A percentile compares a stretch with the other conserved stretches of the same genome.
Conservation (phyloP, 2,888 invertebrate species). For the Perithous albicinctus region DNA sequence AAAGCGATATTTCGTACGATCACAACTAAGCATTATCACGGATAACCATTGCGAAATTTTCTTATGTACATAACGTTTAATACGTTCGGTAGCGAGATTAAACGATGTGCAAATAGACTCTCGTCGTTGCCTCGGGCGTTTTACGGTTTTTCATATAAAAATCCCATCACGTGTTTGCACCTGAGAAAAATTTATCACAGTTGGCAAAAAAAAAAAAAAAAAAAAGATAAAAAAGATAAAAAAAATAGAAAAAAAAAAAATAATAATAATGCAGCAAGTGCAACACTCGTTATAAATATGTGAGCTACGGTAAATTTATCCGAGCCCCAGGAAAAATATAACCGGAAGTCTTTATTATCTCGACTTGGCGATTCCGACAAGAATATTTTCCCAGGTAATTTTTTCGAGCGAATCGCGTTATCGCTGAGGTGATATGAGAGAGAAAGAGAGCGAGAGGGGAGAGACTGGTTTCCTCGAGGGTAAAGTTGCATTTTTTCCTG, state of each 20-base stretch:
- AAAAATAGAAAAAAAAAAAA: background rate
- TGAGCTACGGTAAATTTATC: background rate
- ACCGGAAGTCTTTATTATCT: background rate
- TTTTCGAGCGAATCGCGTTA: background rate
- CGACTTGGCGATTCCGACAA: background rate
- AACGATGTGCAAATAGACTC: slow-evolving; percentile 18
- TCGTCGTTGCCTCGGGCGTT: background rate
- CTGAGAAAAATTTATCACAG: background rate
- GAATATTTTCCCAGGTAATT: background rate
- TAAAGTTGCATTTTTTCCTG: background rate
- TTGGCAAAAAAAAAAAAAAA: background rate
- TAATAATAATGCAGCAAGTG: too few species aligned
- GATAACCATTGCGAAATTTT: background rate
- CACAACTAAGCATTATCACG: too few species aligned
- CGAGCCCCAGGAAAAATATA: background rate
- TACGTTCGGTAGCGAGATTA: background rate
- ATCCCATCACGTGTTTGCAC: background rate
- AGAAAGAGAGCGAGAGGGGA: background rate
- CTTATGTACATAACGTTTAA: background rate
- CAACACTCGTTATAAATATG: background rate
- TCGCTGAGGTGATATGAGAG: background rate
- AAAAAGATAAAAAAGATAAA: background rate
- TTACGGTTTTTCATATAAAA: background rate
- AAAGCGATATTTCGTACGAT: too few species aligned
- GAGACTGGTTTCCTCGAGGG: background rate